Base-by-base conservation (phyloP, 2,888 invertebrate species). In the Watsonalla cultraria region DNA sequence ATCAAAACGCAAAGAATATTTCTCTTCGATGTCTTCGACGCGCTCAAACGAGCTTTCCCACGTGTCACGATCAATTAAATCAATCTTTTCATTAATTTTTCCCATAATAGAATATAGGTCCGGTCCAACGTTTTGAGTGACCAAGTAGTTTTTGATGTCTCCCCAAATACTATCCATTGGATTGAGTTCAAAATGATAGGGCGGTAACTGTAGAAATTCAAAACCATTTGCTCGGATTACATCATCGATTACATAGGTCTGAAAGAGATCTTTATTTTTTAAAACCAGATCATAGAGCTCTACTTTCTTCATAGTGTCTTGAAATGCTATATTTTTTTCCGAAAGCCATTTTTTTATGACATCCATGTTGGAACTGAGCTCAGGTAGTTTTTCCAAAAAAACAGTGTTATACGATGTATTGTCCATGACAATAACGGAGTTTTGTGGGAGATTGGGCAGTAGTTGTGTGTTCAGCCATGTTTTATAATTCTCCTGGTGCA, bases 361-460 rank as follows among this genome's bases (percentile, higher is more conserved):
- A 45, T 5, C 9, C 9, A 7, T 45, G 45, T 45, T 45, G 5
- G 45, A 45, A n/a, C 9, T 45, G 9, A 5, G 9, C 5, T 45
- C n/a, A 5, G 45, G 9, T n/a, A n/a, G 5, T 45, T 9, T 45
- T 7, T 45, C 9, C 5, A 9, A n/a, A 5, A 45, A 45, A 45
- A n/a, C 45, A 45, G 5, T 45, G 9, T 55, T 39, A 46, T 53
- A 53, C 11, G 53, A 37, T 8, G 45, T 46, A 37, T 49, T 45
- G 34, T 52, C 52, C 9, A 45, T n/a, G 9, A 45, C 45, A 7
- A 45, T 45, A 8, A 55, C 55, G 11, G 55, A 50, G 11, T 52
- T 50, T 7, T 46, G 42, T 34, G 50, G 50, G 5, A 55, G 8
- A 42, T 53, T 56, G 24, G 53, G 56, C 11, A 53, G 47, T 7